These are phyloP conservation scores for Drosophila falleni DNA, from an alignment of 2,888 invertebrate species.

Conservation along the genomic window DNA sequence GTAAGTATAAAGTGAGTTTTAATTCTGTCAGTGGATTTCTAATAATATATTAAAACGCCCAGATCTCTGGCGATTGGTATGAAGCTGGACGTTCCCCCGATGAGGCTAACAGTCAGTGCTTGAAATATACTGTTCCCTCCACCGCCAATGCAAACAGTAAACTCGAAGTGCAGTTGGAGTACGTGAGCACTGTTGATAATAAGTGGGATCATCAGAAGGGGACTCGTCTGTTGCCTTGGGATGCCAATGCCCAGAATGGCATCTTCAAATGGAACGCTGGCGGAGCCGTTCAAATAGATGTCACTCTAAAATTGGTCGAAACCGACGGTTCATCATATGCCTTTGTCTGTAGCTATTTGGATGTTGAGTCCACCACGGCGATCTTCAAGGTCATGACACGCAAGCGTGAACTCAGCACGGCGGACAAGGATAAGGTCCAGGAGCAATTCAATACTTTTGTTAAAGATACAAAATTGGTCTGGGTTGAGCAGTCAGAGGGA, in stretches of 20 bases:
- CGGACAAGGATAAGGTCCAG: neutral
- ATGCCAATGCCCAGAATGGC: slow-evolving; percentile 30
- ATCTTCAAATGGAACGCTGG: slow-evolving; percentile 22
- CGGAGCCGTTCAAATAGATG: accelerated
- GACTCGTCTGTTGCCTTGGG: slow-evolving; percentile 17
- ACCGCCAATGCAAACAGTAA: neutral
- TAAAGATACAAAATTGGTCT: neutral
- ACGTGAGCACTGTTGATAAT: slow-evolving; percentile 14
- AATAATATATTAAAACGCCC: neutral
- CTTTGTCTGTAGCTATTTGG: slow-evolving; percentile 31
- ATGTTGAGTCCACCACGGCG: too few species aligned
- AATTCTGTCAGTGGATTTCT: neutral
- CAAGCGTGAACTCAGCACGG: slow-evolving; percentile 7
- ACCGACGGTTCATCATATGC: slow-evolving; percentile 7
- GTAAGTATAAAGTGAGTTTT: slow-evolving; percentile 18
- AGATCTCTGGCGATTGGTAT: slow-evolving; percentile 40
- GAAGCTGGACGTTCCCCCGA: slow-evolving; percentile 22
- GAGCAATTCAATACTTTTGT: neutral
- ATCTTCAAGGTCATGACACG: slow-evolving; percentile 33
- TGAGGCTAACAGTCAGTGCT: slow-evolving; percentile 13
- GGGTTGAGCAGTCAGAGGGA: slow-evolving; percentile 9
- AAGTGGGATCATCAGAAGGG: slow-evolving; percentile 23
- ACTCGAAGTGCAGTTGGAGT: slow-evolving; percentile 18
- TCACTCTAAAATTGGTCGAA: slow-evolving; percentile 32
- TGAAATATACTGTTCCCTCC: neutral